Conservation (phyloP, 2,797 vertebrate species). For the Meda fulgida region DNA sequence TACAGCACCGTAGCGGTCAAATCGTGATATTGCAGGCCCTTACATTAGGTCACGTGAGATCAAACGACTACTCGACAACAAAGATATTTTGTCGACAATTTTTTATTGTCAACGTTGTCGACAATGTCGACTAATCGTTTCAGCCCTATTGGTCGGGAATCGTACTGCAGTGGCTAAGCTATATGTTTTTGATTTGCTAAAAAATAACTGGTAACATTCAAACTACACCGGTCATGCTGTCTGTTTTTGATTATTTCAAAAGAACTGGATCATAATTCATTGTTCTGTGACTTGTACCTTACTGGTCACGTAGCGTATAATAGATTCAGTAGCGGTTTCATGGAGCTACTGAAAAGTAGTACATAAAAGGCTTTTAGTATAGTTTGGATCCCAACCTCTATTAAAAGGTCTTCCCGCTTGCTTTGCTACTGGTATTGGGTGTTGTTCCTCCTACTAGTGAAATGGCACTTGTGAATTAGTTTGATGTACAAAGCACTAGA, state of each 20-base stretch:
- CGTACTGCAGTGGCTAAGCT: neutral
- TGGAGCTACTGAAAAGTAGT: neutral
- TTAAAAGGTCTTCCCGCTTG: slow-evolving; percentile 74
- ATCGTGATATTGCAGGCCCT: no score
- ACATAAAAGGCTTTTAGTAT: neutral
- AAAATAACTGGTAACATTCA: neutral
- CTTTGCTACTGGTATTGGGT: slow-evolving; percentile 55
- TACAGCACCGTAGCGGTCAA: no score
- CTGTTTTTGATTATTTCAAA: slow-evolving; percentile 6
- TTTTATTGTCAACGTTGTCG: no score
- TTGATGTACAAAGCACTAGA: slow-evolving; percentile 68
- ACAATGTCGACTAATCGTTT: no score
- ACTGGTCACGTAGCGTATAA: neutral
- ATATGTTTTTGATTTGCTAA: slow-evolving; percentile 1
- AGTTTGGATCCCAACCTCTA: slow-evolving; percentile 11
- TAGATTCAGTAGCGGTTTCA: neutral
- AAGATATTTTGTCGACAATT: no score
- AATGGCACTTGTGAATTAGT: slow-evolving; percentile 70
- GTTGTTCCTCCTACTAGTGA: slow-evolving; percentile 41
- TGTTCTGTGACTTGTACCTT: neutral
- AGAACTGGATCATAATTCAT: slow-evolving; percentile 3
- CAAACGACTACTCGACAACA: no score
- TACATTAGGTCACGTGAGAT: no score
- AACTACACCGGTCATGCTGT: neutral
- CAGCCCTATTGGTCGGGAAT: neutral